Conservation (phyloP, 1,140 invertebrate species). For the Pygmarrhopalites habei region DNA sequence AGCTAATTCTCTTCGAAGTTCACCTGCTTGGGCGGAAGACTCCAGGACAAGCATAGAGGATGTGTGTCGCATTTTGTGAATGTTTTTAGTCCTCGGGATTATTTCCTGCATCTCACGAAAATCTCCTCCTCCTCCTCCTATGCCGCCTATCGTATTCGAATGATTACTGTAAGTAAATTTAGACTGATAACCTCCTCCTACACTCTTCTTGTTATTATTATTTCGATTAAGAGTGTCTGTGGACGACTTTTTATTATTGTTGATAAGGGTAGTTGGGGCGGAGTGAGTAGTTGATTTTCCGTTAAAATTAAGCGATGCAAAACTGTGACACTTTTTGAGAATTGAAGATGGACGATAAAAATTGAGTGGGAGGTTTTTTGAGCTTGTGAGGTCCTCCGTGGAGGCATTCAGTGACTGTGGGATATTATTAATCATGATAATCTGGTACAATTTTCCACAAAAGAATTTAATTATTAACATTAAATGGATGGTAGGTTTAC, state of each 20-base stretch:
- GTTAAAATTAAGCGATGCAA: conserved; percentile 18
- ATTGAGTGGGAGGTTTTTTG: conserved; percentile 27
- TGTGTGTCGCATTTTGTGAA: conserved; percentile 21
- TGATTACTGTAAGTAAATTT: no score
- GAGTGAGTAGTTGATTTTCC: neutral
- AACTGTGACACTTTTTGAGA: conserved; percentile 36
- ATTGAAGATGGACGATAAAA: conserved; percentile 22
- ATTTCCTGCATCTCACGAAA: neutral
- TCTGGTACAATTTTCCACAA: no score
- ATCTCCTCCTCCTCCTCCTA: no score
- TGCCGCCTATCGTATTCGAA: no score
- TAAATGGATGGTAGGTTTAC: no score
- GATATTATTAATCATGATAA: no score
- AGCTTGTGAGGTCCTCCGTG: conserved; percentile 24
- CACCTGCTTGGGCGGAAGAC: conserved; percentile 25
- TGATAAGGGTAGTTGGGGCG: no score
- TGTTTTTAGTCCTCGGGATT: neutral
- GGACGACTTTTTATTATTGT: no score
- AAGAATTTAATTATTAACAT: no score
- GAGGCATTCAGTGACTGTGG: conserved; percentile 26
- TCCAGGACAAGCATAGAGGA: conserved; percentile 26
- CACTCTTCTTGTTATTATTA: no score
- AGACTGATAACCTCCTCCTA: no score
- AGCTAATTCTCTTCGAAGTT: conserved; percentile 26
- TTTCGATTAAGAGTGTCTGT: no score